Evolutionary conservation across 2,113 vertebrate species (phyloP).

Genomic region (Steatornis caripensis): DNA sequence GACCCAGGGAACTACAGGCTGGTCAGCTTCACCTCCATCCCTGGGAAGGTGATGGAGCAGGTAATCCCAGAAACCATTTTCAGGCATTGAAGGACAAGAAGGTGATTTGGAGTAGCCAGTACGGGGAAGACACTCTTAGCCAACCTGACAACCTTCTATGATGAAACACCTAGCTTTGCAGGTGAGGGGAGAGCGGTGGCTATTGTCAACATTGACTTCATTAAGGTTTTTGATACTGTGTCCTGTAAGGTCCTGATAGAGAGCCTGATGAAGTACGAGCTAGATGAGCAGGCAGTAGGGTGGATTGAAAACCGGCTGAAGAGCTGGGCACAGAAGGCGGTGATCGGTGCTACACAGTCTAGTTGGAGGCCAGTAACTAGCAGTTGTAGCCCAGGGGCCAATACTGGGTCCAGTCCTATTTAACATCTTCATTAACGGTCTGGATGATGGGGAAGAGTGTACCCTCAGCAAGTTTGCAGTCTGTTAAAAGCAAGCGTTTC

Average conservation of each 20-base stretch:
- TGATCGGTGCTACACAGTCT: background rate
- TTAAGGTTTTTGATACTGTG: background rate
- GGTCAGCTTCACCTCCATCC: background rate
- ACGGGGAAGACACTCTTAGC: background rate
- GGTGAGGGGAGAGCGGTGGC: background rate
- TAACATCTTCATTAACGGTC: background rate
- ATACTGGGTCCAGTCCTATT: background rate
- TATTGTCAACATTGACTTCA: background rate
- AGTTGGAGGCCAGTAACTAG: background rate
- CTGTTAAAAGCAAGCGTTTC: background rate
- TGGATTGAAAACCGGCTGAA: background rate
- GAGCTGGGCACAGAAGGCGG: background rate
- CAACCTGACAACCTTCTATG: background rate
- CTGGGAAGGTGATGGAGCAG: background rate
- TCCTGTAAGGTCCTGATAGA: background rate
- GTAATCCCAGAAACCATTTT: background rate
- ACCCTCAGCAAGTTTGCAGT: background rate
- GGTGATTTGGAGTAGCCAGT: background rate
- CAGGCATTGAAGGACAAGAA: background rate
- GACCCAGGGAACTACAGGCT: background rate
- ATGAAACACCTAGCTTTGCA: background rate
- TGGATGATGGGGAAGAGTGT: background rate
- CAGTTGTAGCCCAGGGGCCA: background rate
- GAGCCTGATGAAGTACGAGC: background rate
- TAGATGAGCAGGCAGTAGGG: background rate